Base-by-base conservation (phyloP, 2,888 invertebrate species). In the Bibio marci region DNA sequence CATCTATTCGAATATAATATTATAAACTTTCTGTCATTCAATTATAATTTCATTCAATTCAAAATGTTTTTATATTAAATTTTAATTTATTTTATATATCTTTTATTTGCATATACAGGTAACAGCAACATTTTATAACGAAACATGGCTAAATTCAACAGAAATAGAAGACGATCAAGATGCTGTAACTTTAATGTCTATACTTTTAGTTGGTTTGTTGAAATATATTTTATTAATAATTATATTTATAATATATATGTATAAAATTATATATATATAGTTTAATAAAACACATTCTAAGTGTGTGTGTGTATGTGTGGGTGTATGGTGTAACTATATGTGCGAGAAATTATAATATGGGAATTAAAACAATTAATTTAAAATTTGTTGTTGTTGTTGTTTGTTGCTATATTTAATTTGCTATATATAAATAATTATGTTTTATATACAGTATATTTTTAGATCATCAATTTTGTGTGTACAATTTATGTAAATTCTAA, bases 151-250 rank as follows among this genome's bases (percentile, higher is more conserved):
- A 57, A 57, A 54, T 50, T 55, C 58, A 38, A 56, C 57, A 38
- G 56, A 58, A 51, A 55, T 57, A 48, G 69, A 72, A 45, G 73
- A 73, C 47, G 63, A 64, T 42, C 79, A 79, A 49, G 81, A 80
- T 58, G 72, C 80, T 51, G 76, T 81, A 56, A 80, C 82, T 44
- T 68, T 80, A 57, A 71, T 83, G 57, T 81, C 82, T 49, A 79
- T 81, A 65, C 66, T 83, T 57, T 70, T 82, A 61, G 80, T 83
- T 59, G 83, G 83, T 83, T 61, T 71, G 30, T 31, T 25, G 11
- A 32, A 18, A 36, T 36, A 28, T 28, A 17, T 36, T 17, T 14
- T 25, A 22, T n/a, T n/a, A n/a, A 26, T 26, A 26, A 8, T 6
- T 34, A n/a, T 22, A 34, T 32, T 32, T 32, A 12, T 11, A 12